Percentiles rank a stretch among this genome's conserved stretches.
Conservation (phyloP, 2,888 invertebrate genomes). For the Itoplectis maculator region DNA sequence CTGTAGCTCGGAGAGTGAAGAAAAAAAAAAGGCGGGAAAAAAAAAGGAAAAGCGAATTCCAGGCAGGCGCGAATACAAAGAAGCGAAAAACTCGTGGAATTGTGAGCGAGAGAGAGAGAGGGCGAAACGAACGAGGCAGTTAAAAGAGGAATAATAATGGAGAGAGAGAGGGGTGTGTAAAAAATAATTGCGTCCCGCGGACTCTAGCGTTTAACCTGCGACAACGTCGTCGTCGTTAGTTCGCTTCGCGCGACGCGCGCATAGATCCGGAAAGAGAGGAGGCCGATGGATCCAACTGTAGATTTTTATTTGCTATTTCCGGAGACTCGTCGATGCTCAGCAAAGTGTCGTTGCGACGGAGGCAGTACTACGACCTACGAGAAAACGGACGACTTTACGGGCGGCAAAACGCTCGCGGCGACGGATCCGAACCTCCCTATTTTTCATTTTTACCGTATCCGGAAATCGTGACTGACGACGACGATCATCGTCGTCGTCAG, state of each 20-base stretch:
- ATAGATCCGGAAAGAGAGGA: too few relatives aligned
- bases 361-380: too few relatives aligned
- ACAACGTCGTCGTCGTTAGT: conserved; percentile 16
- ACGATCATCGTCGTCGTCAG: not conserved
- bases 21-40: not conserved
- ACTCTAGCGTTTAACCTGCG: conserved; percentile 3
- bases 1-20: not conserved
- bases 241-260: not conserved
- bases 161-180: conserved; percentile 49
- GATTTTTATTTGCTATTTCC: too few relatives aligned
- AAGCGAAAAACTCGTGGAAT: conserved; percentile 47
- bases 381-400: too few relatives aligned
- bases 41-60: conserved; percentile 35
- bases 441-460: too few relatives aligned
- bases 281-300: too few relatives aligned
- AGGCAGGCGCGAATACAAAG: conserved; percentile 22
- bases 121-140: conserved; percentile 4
- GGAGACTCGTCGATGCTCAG: too few relatives aligned
- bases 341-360: too few relatives aligned
- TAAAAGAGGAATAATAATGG: conserved; percentile 53
- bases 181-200: conserved; percentile 59
- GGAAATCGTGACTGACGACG: not conserved
- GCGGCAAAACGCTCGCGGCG: too few relatives aligned
- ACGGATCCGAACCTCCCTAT: too few relatives aligned
- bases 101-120: conserved; percentile 13